Base-by-base conservation (phyloP, 2,797 vertebrate species). In the Spheniscus humboldti region DNA sequence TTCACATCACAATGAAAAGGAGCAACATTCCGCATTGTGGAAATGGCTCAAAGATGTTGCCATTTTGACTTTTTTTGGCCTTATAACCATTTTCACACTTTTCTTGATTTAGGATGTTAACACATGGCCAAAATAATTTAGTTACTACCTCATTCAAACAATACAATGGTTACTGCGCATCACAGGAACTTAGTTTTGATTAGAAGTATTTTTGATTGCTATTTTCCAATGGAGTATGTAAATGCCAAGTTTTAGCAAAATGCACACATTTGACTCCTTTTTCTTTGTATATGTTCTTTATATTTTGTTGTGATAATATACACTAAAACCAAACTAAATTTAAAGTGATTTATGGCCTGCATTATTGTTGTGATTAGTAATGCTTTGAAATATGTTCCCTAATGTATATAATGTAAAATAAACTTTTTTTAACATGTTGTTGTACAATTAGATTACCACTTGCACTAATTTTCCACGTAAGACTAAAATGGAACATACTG, bases 381-480 rank as follows among this genome's bases (percentile, higher is more conserved):
- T 98, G 94, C 95, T 98, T 98, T 98, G 97, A 97, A 97, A 98
- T 97, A 97, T 97, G 97, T 98, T 98, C 92, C 94, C 96, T 96
- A 96, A 92, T 98, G 98, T 98, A 98, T 93, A 98, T 98, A 98
- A 90, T 98, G 98, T 98, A 98, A 98, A 98, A 98, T 98, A 98
- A 98, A 98, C 88, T 97, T 98, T 98, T 98, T 98, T 98, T 98
- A 98, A 98, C 97, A 98, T 95, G 91, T 96, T 97, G 97, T 98
- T 98, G 97, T 98, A 97, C 82, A 97, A 96, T 94, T 98, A 97
- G 95, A 94, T 97, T 96, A 89, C 96, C 94, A 92, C 78, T 78
- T 93, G 90, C 66, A 83, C 96, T 97, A 76, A 94, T 97, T 95
- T 97, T 97, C 76, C 95, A 92, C 80, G 0, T 77, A 71, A 92